Evolutionary conservation across 2,888 invertebrate genomes (phyloP).

Genomic region (Elegia similella): DNA sequence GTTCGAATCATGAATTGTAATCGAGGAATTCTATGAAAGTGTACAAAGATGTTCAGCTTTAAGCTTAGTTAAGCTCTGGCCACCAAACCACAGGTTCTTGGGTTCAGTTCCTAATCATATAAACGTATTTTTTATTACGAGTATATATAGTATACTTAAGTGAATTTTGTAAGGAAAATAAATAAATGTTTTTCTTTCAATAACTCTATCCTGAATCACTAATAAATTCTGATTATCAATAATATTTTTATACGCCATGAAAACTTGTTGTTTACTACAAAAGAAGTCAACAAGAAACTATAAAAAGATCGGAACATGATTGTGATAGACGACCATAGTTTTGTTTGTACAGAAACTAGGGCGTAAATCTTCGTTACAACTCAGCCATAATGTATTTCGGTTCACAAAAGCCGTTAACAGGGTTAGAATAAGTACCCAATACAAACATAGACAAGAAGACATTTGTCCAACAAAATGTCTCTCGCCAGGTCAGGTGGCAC

Average conservation of each 20-base stretch:
- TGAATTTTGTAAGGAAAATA: too few species aligned
- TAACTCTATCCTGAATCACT: too few species aligned
- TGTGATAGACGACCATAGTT: conserved; percentile 16
- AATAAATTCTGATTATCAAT: neutral
- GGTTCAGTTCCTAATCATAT: too few species aligned
- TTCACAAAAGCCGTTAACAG: conserved; percentile 36
- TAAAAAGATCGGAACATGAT: conserved; percentile 14
- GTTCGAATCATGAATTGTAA: neutral
- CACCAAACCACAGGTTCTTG: too few species aligned
- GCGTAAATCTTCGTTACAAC: conserved; percentile 20
- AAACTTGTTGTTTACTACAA: conserved; percentile 14
- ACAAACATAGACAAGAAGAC: conserved; percentile 62
- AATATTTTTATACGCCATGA: neutral
- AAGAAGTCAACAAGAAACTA: conserved; percentile 5
- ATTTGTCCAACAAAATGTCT: conserved; percentile 71
- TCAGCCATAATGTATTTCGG: conserved; percentile 20
- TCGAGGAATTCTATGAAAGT: neutral
- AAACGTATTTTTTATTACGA: too few species aligned
- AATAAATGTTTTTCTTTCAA: too few species aligned
- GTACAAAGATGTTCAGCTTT: neutral
- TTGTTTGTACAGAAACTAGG: conserved; percentile 13
- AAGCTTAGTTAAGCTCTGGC: neutral
- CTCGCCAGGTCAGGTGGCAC: conserved; percentile 76
- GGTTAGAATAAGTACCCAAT: conserved; percentile 58
- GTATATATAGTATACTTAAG: too few species aligned